Base-by-base conservation (phyloP, 2,113 vertebrate species). In the Recurvirostra avosetta region DNA sequence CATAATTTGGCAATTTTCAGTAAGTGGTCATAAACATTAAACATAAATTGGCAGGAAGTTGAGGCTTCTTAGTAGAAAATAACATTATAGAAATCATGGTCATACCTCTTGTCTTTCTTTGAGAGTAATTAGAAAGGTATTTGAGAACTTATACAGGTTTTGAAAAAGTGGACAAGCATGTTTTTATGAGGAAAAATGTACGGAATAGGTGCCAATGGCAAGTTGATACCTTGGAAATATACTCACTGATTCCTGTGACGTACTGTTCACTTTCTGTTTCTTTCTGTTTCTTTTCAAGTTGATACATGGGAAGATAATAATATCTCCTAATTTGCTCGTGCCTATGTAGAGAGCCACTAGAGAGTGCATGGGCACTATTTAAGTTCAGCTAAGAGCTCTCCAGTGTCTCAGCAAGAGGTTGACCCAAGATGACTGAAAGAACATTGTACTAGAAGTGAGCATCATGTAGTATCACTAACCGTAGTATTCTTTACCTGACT, bases 401-500 rank as follows among this genome's bases (percentile, higher is more conserved):
- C 19, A 38, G 11, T 75, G 27, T 61, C 45, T 75, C 52, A 67
- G 65, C 34, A 65, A 84, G 55, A 79, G 29, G 5, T n/a, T 89
- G 38, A 88, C 38, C 19, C 56, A 67, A 79, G 41, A 88, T 83
- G 77, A 40, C 50, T 81, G 80, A 74, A 92, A 96, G 79, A 67
- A 23, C 36, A 18, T 73, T 47, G 43, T 76, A 36, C 55, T 93
- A 59, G 38, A 72, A 63, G 9, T 66, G 62, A 91, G 26, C 52
- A 15, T 72, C 59, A 16, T 76, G 62, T 32, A 17, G n/a, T 66
- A 66, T 45, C 20, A 47, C 75, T 98, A 97, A 98, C 93, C 79
- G 20, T 25, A 53, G 3, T 94, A 11, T 98, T 96, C 80, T 97
- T 90, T 91, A 91, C 92, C 94, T 97, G 56, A 55, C 81, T 96